phyloP scores from a whole-genome alignment of 2,888 invertebrate species.

The Diadromus collaris region DNA sequence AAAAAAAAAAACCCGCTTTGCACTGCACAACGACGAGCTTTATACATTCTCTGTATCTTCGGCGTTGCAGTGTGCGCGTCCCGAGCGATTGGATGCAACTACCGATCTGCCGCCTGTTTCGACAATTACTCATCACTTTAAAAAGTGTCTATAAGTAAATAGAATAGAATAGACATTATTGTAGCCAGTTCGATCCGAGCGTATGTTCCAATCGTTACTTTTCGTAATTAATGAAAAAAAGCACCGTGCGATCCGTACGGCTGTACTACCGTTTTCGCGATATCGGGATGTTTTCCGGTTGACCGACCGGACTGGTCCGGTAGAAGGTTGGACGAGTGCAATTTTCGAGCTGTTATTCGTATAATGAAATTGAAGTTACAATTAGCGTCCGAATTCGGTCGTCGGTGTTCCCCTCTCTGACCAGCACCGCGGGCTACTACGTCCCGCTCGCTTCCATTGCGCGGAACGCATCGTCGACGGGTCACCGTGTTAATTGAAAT shows the following conservation, averaged over 20 bases:
- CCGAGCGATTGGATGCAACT: neutral
- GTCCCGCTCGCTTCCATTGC: conserved; percentile 41
- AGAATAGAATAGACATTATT: neutral
- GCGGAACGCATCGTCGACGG: conserved; percentile 55
- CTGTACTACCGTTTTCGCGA: neutral
- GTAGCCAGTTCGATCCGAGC: neutral
- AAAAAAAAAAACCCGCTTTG: neutral
- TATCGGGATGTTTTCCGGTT: neutral
- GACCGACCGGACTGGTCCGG: neutral
- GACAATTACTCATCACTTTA: neutral
- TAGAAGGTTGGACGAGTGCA: conserved; percentile 6
- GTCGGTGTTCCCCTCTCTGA: conserved; percentile 12
- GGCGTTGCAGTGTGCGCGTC: neutral
- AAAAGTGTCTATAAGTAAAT: neutral
- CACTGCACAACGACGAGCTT: neutral
- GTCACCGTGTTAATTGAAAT: conserved; percentile 68
- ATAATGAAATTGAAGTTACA: conserved; percentile 60
- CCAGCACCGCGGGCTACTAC: conserved; percentile 38
- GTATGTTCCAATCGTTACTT: neutral
- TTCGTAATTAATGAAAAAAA: conserved; percentile 2
- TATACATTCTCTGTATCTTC: neutral
- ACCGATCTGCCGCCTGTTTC: neutral
- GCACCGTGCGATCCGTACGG: too few species aligned
- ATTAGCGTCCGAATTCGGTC: conserved; percentile 51
- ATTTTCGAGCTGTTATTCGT: conserved; percentile 48